A percentile compares a stretch with the other conserved stretches of the same genome.
These are phyloP conservation scores for Plebejus argus DNA, from an alignment of 2,888 invertebrate species.

Conservation along the genomic window DNA sequence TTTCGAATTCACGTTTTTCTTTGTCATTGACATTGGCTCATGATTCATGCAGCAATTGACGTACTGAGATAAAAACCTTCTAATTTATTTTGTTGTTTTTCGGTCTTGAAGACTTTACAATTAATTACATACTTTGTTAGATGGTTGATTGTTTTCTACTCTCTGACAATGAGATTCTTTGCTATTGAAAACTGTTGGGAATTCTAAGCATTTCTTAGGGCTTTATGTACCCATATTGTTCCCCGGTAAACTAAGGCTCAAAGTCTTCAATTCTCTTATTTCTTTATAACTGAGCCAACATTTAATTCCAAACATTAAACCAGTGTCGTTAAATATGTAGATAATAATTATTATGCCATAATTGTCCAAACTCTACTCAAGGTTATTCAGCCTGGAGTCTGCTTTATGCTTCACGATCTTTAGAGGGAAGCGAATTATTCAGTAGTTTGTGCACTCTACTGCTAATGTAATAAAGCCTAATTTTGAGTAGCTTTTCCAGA, in stretches of 20 bases:
- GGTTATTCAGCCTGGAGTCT: background rate
- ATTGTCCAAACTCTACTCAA: constrained; percentile 1
- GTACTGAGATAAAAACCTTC: constrained; percentile 9
- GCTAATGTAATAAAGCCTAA: background rate
- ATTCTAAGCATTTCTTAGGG: no score
- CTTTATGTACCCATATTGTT: no score
- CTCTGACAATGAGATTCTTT: background rate
- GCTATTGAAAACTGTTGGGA: no score
- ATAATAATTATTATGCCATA: background rate
- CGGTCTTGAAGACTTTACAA: background rate
- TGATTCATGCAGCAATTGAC: constrained; percentile 1
- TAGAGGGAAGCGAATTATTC: background rate
- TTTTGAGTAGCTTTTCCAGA: background rate
- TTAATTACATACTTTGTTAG: background rate
- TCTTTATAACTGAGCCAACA: background rate
- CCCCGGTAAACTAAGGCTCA: no score
- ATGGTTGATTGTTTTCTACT: background rate
- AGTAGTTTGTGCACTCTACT: background rate
- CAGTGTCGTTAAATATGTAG: no score
- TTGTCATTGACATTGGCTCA: constrained; percentile 25
- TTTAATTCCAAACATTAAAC: background rate
- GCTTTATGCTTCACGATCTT: background rate
- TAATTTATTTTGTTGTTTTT: background rate
- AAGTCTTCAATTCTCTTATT: no score
- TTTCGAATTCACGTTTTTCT: background rate